A percentile compares a stretch with the other conserved stretches of the same genome.
phyloP scores from a whole-genome alignment of 30 jellyfish, hydroid and myxozoan species.

The Pseudorhiza aurosa region DNA sequence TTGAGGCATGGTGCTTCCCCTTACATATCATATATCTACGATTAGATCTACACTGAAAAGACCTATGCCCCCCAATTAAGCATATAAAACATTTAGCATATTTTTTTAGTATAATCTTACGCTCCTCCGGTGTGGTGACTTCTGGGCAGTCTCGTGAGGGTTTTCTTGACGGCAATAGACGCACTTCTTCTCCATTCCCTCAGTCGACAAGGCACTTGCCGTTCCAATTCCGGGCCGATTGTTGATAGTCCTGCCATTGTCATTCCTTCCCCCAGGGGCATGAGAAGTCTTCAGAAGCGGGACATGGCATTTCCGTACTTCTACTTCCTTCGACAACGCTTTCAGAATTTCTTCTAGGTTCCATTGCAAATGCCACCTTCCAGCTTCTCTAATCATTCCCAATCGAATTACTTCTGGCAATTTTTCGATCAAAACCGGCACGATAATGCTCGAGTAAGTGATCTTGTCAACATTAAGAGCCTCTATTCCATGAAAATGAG shows the following conservation, averaged over 20 bases:
- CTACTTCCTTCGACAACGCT: too few species aligned
- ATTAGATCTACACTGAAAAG: neutral
- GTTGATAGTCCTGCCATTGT: too few species aligned
- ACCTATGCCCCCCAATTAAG: constrained; percentile 6
- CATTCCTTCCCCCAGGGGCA: too few species aligned
- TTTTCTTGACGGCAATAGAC: neutral
- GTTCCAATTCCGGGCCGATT: too few species aligned
- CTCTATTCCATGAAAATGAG: constrained; percentile 34
- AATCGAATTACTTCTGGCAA: neutral
- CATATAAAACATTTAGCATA: constrained; percentile 24
- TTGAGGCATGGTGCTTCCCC: constrained; percentile 12
- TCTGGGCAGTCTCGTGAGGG: neutral
- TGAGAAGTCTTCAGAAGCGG: too few species aligned
- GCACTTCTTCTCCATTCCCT: constrained; percentile 5
- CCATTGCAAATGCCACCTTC: too few species aligned
- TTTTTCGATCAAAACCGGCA: constrained; percentile 29
- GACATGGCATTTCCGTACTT: too few species aligned
- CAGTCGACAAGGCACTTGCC: too few species aligned
- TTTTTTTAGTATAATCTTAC: constrained; percentile 9
- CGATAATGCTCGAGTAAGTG: constrained; percentile 29
- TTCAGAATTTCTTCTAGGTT: too few species aligned
- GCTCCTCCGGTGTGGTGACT: neutral
- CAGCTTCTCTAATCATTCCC: constrained; percentile 32
- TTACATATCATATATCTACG: neutral
- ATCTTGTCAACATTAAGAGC: constrained; percentile 15